Conservation (phyloP, 1,140 invertebrate genomes). For the Eurosta solidaginis region DNA sequence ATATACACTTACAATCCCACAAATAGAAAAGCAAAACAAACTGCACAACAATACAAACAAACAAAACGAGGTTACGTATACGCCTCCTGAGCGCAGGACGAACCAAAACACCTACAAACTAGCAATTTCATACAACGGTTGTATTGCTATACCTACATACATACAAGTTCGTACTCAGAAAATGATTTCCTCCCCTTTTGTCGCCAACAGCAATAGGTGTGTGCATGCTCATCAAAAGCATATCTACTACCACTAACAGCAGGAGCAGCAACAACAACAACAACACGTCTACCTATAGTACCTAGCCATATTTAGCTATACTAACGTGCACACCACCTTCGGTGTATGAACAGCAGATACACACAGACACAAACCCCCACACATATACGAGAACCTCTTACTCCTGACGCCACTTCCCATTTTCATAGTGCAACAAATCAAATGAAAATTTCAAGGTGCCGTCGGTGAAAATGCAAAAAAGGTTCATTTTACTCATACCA, state of each 20-base stretch:
- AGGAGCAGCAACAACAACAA: background rate
- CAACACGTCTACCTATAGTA: background rate
- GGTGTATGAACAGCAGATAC: no score
- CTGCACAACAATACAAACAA: background rate
- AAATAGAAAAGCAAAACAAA: no score
- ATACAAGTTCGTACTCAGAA: background rate
- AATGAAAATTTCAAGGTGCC: conserved; percentile 38
- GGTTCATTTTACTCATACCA: conserved; percentile 26
- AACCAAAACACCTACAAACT: background rate
- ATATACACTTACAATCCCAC: background rate
- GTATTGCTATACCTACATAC: background rate
- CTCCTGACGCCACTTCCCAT: background rate
- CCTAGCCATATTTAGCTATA: conserved; percentile 7
- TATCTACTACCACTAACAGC: conserved; percentile 1
- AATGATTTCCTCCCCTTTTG: conserved; percentile 12
- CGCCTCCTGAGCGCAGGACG: conserved; percentile 10
- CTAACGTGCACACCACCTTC: conserved; percentile 20
- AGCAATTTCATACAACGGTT: background rate
- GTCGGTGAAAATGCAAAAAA: conserved; percentile 39
- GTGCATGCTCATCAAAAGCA: conserved; percentile 24
- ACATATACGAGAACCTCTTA: background rate
- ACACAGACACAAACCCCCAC: background rate
- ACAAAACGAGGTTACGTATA: conserved; percentile 12
- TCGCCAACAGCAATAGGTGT: conserved; percentile 25
- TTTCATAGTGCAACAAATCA: conserved; percentile 25